These are phyloP conservation scores for Leuciscus waleckii DNA, from an alignment of 2,797 vertebrate species.

Conservation along the genomic window DNA sequence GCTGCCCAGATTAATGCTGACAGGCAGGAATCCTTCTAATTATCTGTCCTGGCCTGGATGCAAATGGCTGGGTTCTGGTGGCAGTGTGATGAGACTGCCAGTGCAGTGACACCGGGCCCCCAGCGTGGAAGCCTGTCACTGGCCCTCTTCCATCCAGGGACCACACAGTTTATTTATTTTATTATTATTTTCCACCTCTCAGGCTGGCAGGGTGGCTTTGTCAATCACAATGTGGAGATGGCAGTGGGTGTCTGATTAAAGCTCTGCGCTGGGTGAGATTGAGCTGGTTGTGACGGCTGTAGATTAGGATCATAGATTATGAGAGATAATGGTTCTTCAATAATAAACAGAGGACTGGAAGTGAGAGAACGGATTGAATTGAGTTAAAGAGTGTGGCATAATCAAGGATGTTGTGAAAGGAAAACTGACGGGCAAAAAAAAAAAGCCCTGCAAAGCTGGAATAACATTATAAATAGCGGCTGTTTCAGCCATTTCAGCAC, in stretches of 20 bases:
- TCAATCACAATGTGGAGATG: slow-evolving; percentile 57
- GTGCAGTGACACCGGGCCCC: slow-evolving; percentile 68
- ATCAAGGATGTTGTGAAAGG: slow-evolving; percentile 3
- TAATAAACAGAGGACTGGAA: slow-evolving; percentile 12
- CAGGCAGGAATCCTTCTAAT: slow-evolving; percentile 85
- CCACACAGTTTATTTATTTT: slow-evolving; percentile 48
- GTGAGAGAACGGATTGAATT: slow-evolving; percentile 26
- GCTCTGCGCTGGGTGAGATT: slow-evolving; percentile 31
- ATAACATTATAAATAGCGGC: neutral
- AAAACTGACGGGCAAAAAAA: neutral
- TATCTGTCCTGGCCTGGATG: slow-evolving; percentile 84
- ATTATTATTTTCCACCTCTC: slow-evolving; percentile 39
- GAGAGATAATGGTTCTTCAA: slow-evolving; percentile 42
- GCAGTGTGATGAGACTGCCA: slow-evolving; percentile 77
- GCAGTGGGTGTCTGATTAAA: slow-evolving; percentile 49
- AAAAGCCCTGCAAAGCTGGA: neutral
- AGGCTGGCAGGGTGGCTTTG: slow-evolving; percentile 56
- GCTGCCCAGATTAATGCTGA: slow-evolving; percentile 85
- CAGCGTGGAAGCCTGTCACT: slow-evolving; percentile 64
- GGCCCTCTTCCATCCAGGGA: slow-evolving; percentile 60
- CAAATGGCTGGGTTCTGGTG: slow-evolving; percentile 75
- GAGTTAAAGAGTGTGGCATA: slow-evolving; percentile 14
- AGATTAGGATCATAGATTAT: slow-evolving; percentile 53
- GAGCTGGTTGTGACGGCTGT: slow-evolving; percentile 50
- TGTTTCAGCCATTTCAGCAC: neutral